Evolutionary conservation across 2,113 vertebrate species (phyloP), one percentile per base, ranked within the genome.

Genomic region (Mustela nigripes): DNA sequence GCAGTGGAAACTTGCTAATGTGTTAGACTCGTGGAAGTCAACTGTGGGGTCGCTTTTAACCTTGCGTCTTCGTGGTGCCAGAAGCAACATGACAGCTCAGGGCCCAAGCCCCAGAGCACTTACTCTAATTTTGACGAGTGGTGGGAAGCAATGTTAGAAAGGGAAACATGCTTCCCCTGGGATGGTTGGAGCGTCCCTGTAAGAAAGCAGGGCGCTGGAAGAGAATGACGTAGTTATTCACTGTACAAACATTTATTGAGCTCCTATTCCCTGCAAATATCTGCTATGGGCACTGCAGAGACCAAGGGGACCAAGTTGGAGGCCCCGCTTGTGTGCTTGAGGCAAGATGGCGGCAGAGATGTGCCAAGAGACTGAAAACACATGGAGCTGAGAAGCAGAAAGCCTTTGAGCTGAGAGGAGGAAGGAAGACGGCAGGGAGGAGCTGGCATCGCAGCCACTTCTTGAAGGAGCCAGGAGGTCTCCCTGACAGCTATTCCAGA

Each of bases 371-470:
- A 33, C 28, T 2, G 71, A 14, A 2, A 24, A 4, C 16, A n/a
- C 0, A 0, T 4, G 50, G 36, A 56, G 36, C 1, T 45, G 65
- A 63, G 65, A n/a, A 71, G n/a, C 36, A 50, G 56, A 79, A 16
- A 6, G 22, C 22, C 28, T 71, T 12, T 22, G 42, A 18, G 31
- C 31, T 5, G 28, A 50, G 36, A 74, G 56, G 4, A 11, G 10
- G 33, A 2, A 11, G 36, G 53, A 63, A 31, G 42, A 42, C 0
- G 3, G 31, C 0, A 6, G 11, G 36, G n/a, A 76, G 65, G 7
- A 33, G 60, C 26, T 42, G 45, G 56, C 18, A 2, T 1, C 33
- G 1, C 21, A 76, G 24, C 11, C 50, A 42, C 22, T 63, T 24
- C 62, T 18, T 18, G 48, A 31, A 58, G 73, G 26, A 78, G 12